Base-by-base conservation (phyloP, 2,797 vertebrate genomes). In the Pampus argenteus region DNA sequence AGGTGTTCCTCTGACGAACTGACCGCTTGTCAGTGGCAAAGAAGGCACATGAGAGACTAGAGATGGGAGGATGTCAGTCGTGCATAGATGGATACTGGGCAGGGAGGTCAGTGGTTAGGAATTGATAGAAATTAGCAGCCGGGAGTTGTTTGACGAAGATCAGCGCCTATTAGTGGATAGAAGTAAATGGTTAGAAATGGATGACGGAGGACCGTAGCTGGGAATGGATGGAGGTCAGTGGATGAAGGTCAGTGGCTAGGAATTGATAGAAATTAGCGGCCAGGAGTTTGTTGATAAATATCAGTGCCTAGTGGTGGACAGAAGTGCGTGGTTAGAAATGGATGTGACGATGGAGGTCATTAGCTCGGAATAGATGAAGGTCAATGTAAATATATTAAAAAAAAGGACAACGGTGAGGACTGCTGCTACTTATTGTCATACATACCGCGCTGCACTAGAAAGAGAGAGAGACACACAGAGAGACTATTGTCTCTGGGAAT, bases 401-500 rank as follows among this genome's bases (percentile, higher is more conserved):
- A 38, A 38, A 11, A 38, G 11, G 36, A 38, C 11, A 38, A 38
- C 5, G 36, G 15, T 28, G 5, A 9, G 23, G 29, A 23, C 38
- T 54, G 25, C 23, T 29, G 22, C 54, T 55, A 59, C 58, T 51
- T 65, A 56, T 34, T 80, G 31, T 61, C 44, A 45, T 44, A 71
- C 47, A 55, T 22, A 61, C 6, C 31, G 17, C 44, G 50, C 58
- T 34, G 49, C 62, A 22, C 36, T 44, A 22, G 31, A 62, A 29
- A 62, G 2, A 34, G 20, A 64, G 4, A 40, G 59, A 69, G 22
- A 31, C 15, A 31, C 22, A 62, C 40, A 22, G 1, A 42, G 36
- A 38, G 22, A 80, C 26, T 65, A 64, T 58, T 55, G 6, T 49
- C 82, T 81, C 9, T 69, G 87, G 83, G 87, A 89, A 80, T 87